phyloP scores from a whole-genome alignment of 2,888 invertebrate genomes.

The Trissoscelio sp. region DNA sequence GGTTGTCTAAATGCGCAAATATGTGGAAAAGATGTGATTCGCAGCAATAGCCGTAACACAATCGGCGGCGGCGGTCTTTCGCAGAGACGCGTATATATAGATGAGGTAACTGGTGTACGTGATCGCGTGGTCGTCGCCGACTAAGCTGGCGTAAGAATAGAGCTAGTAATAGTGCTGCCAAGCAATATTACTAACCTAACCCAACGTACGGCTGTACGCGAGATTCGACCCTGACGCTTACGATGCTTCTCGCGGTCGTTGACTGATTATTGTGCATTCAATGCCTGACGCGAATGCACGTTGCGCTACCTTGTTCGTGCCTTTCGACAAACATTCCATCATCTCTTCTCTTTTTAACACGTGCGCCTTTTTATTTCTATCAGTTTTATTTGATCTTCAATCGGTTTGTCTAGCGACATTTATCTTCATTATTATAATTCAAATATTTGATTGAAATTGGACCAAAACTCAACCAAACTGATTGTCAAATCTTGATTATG shows the following conservation, averaged over 20 bases:
- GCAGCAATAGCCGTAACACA: neutral
- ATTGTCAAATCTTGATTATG: no score
- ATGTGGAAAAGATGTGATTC: neutral
- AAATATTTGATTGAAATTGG: neutral
- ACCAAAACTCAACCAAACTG: no score
- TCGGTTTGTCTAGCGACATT: neutral
- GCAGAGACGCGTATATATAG: conserved; percentile 37
- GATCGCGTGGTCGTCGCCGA: conserved; percentile 72
- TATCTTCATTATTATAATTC: neutral
- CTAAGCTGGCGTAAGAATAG: conserved; percentile 77
- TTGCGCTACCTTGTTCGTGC: conserved; percentile 55
- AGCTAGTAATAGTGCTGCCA: conserved; percentile 76
- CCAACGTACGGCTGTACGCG: conserved; percentile 74
- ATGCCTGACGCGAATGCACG: conserved; percentile 72
- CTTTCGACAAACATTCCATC: conserved; percentile 46
- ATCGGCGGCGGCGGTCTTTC: neutral
- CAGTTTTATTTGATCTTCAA: neutral
- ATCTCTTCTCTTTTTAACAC: conserved; percentile 22
- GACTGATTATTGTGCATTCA: conserved; percentile 80
- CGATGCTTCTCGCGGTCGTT: conserved; percentile 77
- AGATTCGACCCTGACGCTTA: conserved; percentile 79
- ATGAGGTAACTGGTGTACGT: conserved; percentile 53
- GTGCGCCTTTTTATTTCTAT: neutral
- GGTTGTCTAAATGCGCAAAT: neutral
- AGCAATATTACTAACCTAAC: conserved; percentile 80